A percentile compares a stretch with the other conserved stretches of the same genome.
Conservation (phyloP, 2,113 vertebrate genomes). For the Camelus dromedarius region DNA sequence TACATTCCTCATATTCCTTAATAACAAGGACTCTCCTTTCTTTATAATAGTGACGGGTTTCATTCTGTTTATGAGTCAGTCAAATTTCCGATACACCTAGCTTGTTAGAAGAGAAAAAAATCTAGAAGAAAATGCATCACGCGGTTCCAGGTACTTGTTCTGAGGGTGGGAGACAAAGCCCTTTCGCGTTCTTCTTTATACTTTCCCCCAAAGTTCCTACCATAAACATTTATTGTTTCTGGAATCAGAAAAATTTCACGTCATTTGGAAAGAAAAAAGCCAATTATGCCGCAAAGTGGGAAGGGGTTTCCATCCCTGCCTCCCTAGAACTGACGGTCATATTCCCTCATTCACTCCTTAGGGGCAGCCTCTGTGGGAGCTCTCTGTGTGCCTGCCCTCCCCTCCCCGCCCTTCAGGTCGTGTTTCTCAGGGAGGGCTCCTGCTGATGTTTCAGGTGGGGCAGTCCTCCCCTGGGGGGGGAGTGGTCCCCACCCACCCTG, state of each 20-base stretch:
- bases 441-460: not conserved
- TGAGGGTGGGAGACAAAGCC: not conserved
- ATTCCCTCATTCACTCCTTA: rapidly evolving
- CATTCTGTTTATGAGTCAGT: not conserved
- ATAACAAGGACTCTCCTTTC: not conserved
- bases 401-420: too few relatives aligned
- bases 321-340: not conserved
- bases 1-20: not conserved
- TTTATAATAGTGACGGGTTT: not conserved
- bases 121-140: not conserved
- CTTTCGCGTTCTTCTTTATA: not conserved
- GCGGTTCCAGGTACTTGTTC: not conserved
- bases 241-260: not conserved
- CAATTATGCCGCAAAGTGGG: not conserved
- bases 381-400: not conserved
- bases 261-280: not conserved
- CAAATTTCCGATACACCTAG: not conserved
- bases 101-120: not conserved
- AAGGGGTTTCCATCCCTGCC: not conserved
- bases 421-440: not conserved
- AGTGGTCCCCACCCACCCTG: not conserved
- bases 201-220: not conserved
- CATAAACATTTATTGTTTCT: not conserved
- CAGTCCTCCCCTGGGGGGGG: not conserved
- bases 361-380: rapidly evolving